Percentiles rank a stretch among this genome's conserved stretches.
Conservation (phyloP, 2,797 vertebrate genomes). For the Melanotaenia parkinsoni region DNA sequence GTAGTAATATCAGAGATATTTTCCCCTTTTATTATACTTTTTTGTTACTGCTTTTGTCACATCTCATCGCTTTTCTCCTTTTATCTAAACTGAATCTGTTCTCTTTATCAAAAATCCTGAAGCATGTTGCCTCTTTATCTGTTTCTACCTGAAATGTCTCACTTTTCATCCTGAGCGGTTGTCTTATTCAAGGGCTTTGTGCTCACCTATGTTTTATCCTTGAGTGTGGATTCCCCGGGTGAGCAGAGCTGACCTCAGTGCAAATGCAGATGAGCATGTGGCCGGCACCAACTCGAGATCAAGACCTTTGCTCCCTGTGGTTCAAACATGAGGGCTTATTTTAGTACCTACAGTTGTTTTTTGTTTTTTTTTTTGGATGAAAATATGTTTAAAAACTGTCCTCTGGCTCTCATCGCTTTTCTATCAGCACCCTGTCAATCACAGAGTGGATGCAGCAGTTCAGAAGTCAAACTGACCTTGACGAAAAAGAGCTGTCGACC, state of each 20-base stretch:
- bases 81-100: conserved; percentile 61
- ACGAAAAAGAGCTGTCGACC: conserved; percentile 39
- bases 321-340: conserved; percentile 67
- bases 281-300: conserved; percentile 61
- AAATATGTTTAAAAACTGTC: conserved; percentile 52
- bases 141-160: conserved; percentile 14
- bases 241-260: conserved; percentile 70
- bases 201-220: conserved; percentile 62
- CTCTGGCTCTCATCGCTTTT: conserved; percentile 56
- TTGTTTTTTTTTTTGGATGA: conserved; percentile 14
- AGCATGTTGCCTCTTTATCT: conserved; percentile 36
- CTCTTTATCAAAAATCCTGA: conserved; percentile 50
- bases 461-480: conserved; percentile 68
- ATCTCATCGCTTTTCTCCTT: conserved; percentile 16
- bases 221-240: conserved; percentile 36
- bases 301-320: conserved; percentile 68
- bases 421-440: conserved; percentile 65
- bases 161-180: conserved; percentile 30
- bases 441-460: conserved; percentile 48
- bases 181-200: conserved; percentile 69
- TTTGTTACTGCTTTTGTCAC: conserved; percentile 18
- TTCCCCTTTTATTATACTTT: conserved; percentile 11
- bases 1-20: conserved; percentile 7
- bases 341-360: conserved; percentile 47
- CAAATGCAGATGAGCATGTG: conserved; percentile 76